These are phyloP conservation scores for Drosophila littoralis DNA, from an alignment of 1,140 invertebrate species.

Conservation along the genomic window DNA sequence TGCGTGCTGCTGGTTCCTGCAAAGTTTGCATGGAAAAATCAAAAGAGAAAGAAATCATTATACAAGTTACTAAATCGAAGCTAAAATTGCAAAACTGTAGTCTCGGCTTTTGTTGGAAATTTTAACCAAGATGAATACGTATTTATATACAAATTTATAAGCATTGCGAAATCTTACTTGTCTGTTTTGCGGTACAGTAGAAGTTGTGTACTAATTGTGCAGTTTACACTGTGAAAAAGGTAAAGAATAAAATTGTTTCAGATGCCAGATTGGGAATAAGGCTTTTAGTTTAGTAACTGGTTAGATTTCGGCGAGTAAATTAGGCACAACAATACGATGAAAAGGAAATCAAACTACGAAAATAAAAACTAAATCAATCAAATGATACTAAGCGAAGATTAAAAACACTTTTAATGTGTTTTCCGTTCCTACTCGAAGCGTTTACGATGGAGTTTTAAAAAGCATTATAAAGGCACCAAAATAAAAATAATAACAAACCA, in stretches of 20 bases:
- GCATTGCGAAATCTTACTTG: constrained; percentile 64
- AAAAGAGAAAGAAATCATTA: constrained; percentile 55
- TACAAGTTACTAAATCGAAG: constrained; percentile 53
- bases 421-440: neutral
- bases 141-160: neutral
- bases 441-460: no score
- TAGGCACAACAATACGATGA: constrained; percentile 17
- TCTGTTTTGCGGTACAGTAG: constrained; percentile 41
- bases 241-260: constrained; percentile 53
- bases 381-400: neutral
- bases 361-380: neutral
- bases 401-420: neutral
- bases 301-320: constrained; percentile 44
- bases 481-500: constrained; percentile 4
- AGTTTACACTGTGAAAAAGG: constrained; percentile 67
- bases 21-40: constrained; percentile 50
- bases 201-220: constrained; percentile 38
- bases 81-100: constrained; percentile 8
- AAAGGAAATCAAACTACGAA: neutral
- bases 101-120: constrained; percentile 75
- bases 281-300: constrained; percentile 51
- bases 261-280: constrained; percentile 13
- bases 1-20: constrained; percentile 78
- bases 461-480: neutral
- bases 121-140: constrained; percentile 1